Conservation (phyloP, 2,888 invertebrate genomes). For the Ennomos quercinarius region DNA sequence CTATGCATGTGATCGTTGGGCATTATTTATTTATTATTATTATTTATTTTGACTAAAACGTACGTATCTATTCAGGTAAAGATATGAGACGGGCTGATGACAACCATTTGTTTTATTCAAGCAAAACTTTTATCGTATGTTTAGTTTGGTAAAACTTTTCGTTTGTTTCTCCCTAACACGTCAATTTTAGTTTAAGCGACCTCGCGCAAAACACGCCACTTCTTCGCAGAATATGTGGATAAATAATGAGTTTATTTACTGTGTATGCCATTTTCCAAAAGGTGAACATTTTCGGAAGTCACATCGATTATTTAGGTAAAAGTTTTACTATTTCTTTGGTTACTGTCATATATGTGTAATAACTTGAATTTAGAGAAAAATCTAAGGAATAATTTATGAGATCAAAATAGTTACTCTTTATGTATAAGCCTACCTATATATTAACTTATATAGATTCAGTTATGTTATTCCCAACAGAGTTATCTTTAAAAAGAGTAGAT, state of each 20-base stretch:
- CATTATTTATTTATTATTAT: too few species aligned
- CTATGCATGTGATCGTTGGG: too few species aligned
- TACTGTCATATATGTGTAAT: too few species aligned
- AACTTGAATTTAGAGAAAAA: too few species aligned
- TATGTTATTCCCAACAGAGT: too few species aligned
- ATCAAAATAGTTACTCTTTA: too few species aligned
- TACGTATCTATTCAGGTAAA: not conserved
- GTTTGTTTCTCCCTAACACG: conserved; percentile 37
- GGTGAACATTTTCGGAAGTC: too few species aligned
- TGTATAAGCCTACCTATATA: too few species aligned
- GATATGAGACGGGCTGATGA: conserved; percentile 12
- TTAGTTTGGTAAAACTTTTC: conserved; percentile 35
- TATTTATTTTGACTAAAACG: not conserved
- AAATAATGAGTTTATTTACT: conserved; percentile 40
- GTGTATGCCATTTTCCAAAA: too few species aligned
- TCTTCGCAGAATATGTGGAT: conserved; percentile 37
- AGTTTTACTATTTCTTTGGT: not conserved
- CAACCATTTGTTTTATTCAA: conserved; percentile 28
- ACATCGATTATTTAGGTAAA: conserved; percentile 3
- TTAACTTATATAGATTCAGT: too few species aligned
- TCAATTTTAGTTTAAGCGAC: conserved; percentile 46
- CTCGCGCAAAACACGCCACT: conserved; percentile 41
- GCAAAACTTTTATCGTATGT: conserved; percentile 29
- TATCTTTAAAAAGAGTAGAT: too few species aligned
- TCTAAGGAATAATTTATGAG: too few species aligned